These are phyloP conservation scores for Dryoscopus gambensis DNA, from an alignment of 2,113 vertebrate species.

Conservation along the genomic window DNA sequence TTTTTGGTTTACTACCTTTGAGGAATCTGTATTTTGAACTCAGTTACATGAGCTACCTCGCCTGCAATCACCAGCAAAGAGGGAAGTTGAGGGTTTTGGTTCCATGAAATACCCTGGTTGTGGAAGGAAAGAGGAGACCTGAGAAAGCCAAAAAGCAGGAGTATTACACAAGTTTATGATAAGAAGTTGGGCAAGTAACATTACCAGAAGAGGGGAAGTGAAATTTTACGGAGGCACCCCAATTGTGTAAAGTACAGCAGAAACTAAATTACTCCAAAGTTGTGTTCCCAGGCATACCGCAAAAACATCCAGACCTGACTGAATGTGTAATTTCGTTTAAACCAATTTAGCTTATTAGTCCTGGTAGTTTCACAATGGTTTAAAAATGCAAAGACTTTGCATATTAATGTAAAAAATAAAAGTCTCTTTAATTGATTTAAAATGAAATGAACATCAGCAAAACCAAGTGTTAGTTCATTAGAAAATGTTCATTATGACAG, in stretches of 20 bases:
- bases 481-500: neutral
- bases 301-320: neutral
- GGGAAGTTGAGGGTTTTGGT: neutral
- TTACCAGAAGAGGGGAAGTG: conserved; percentile 26
- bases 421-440: neutral
- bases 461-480: neutral
- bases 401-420: neutral
- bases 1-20: neutral
- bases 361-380: neutral
- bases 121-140: neutral
- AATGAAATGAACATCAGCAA: neutral
- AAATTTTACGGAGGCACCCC: neutral
- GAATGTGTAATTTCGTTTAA: neutral
- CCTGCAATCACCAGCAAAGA: neutral
- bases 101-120: neutral
- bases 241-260: neutral
- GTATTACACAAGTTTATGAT: neutral
- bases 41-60: neutral
- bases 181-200: conserved; percentile 8
- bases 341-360: neutral
- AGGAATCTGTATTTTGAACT: neutral
- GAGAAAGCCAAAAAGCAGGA: neutral
- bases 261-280: neutral
- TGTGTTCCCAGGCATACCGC: neutral
- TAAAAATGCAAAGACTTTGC: neutral